A percentile compares a stretch with the other conserved stretches of the same genome.
Evolutionary conservation across 2,888 invertebrate species (phyloP).

Genomic region (Chrysomela aeneicollis): DNA sequence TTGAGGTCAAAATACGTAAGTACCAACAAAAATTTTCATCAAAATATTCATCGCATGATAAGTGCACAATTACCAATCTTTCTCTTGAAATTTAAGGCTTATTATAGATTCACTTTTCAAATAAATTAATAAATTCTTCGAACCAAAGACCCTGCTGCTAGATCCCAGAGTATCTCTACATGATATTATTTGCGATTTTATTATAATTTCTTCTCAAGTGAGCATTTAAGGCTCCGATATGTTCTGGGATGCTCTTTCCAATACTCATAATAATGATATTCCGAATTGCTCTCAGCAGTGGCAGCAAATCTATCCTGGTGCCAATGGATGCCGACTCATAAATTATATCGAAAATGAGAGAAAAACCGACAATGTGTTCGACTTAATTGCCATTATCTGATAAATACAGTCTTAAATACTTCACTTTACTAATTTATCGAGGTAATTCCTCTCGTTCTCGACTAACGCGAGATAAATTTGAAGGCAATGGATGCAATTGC

Average conservation of each 20-base stretch:
- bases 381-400: constrained; percentile 43
- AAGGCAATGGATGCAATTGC: constrained; percentile 6
- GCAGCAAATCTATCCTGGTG: constrained; percentile 43
- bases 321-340: constrained; percentile 43
- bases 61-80: too few relatives aligned
- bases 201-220: too few relatives aligned
- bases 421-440: constrained; percentile 38
- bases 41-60: too few relatives aligned
- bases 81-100: too few relatives aligned
- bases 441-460: constrained; percentile 34
- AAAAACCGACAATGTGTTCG: constrained; percentile 38
- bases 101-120: too few relatives aligned
- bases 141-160: too few relatives aligned
- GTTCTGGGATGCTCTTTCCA: neutral
- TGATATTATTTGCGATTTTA: too few relatives aligned
- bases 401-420: constrained; percentile 38
- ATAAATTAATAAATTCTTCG: too few relatives aligned
- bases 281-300: neutral
- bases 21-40: too few relatives aligned
- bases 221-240: neutral
- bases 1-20: too few relatives aligned
- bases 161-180: too few relatives aligned
- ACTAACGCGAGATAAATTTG: constrained; percentile 29
- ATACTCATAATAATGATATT: neutral
- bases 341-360: constrained; percentile 43